Percentiles rank a stretch among this genome's conserved stretches.
Evolutionary conservation across 2,888 invertebrate species (phyloP).

Genomic region (Drosophila affinis): DNA sequence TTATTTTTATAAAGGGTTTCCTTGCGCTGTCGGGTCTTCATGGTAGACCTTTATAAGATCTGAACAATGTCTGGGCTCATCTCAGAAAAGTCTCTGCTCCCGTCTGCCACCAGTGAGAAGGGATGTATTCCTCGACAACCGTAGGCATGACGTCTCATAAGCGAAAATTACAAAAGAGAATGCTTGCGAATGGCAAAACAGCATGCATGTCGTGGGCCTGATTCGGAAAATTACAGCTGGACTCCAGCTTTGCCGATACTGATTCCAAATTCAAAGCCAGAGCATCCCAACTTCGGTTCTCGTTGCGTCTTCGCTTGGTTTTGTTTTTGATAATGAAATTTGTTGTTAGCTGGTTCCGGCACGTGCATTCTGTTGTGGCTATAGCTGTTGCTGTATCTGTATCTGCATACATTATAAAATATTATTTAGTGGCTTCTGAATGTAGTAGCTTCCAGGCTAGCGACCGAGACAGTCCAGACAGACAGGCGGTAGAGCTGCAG

Average conservation of each 20-base stretch:
- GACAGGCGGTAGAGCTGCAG: not conserved
- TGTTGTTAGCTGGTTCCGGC: conserved; percentile 21
- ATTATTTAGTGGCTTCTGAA: conserved; percentile 16
- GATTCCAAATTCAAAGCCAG: not conserved
- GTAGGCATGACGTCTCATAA: no score
- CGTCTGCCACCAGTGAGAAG: no score
- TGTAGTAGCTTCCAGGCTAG: not conserved
- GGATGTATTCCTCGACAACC: no score
- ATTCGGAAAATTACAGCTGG: no score
- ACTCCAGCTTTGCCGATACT: no score
- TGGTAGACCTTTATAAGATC: not conserved
- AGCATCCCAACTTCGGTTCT: conserved; percentile 8
- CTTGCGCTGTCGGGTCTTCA: not conserved
- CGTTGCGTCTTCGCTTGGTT: not conserved
- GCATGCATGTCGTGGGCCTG: no score
- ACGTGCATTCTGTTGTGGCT: conserved; percentile 23
- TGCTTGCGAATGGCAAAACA: no score
- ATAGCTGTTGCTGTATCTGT: conserved; percentile 24
- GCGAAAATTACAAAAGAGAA: no score
- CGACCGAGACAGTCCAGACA: not conserved
- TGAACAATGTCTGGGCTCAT: not conserved
- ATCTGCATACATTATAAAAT: conserved; percentile 30
- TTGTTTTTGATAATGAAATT: conserved; percentile 17
- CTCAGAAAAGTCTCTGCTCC: no score
- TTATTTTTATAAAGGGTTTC: conserved; percentile 17